Percentiles rank a stretch among this genome's conserved stretches.
These are phyloP conservation scores for Tamandua tetradactyla DNA, from an alignment of 2,797 vertebrate genomes.

Conservation along the genomic window DNA sequence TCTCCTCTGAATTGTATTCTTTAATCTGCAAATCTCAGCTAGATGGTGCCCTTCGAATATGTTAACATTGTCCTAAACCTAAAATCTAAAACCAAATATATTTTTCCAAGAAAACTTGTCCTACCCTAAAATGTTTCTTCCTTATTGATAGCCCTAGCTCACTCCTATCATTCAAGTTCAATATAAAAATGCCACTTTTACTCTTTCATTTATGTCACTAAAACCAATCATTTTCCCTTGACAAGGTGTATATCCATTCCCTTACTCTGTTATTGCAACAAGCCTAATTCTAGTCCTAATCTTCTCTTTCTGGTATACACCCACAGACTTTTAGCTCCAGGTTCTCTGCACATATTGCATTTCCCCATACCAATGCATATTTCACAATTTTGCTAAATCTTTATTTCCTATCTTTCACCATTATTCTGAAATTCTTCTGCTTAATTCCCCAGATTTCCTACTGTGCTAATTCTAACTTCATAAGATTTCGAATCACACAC, in stretches of 20 bases:
- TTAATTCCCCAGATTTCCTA: not conserved
- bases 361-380: not conserved
- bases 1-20: not conserved
- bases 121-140: not conserved
- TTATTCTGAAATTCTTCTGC: not conserved
- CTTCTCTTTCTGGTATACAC: not conserved
- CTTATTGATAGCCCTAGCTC: not conserved
- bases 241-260: not conserved
- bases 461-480: not conserved
- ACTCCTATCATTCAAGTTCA: not conserved
- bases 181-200: not conserved
- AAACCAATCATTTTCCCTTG: not conserved
- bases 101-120: not conserved
- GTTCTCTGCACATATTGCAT: not conserved
- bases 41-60: not conserved
- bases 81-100: not conserved
- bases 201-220: not conserved
- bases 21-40: not conserved
- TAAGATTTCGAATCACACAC: no score
- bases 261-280: not conserved
- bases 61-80: not conserved
- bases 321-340: not conserved
- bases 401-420: not conserved
- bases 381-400: not conserved
- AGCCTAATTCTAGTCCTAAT: not conserved